A percentile compares a stretch with the other conserved stretches of the same genome.
phyloP scores from a whole-genome alignment of 2,888 invertebrate species.

The Tachina grossa region DNA sequence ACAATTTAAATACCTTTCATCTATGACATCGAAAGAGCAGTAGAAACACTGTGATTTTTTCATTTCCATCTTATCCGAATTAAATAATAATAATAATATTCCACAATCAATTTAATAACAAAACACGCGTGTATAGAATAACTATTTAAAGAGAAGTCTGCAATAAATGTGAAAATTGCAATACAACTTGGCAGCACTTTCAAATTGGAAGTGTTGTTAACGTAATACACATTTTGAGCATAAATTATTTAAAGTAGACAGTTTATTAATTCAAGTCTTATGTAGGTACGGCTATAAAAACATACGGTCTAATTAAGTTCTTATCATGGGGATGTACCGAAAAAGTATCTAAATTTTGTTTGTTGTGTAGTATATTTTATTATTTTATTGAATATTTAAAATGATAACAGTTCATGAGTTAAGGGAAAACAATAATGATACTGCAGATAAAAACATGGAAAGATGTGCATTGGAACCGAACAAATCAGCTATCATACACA shows the following conservation, averaged over 20 bases:
- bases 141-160: not conserved
- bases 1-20: slow-evolving; percentile 85
- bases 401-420: slow-evolving; percentile 19
- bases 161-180: slow-evolving; percentile 5
- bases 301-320: slow-evolving; percentile 8
- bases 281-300: slow-evolving; percentile 1
- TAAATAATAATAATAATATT: not conserved
- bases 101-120: slow-evolving; percentile 12
- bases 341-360: slow-evolving; percentile 2
- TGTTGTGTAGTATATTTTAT: not conserved
- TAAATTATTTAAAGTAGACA: not conserved
- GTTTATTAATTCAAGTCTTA: not conserved
- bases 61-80: slow-evolving; percentile 22
- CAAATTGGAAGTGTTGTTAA: not conserved
- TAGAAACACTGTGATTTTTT: slow-evolving; percentile 58
- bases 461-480: not conserved
- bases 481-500: slow-evolving; percentile 15
- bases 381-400: not conserved
- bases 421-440: not conserved
- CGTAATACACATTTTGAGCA: not conserved
- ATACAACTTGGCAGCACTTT: not conserved
- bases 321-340: slow-evolving; percentile 62
- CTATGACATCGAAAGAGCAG: slow-evolving; percentile 73
- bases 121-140: slow-evolving; percentile 35
- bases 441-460: not conserved